Evolutionary conservation across 2,113 vertebrate genomes (phyloP), one percentile per base, ranked within the genome.

Genomic region (Chloropsis cyanopogon): DNA sequence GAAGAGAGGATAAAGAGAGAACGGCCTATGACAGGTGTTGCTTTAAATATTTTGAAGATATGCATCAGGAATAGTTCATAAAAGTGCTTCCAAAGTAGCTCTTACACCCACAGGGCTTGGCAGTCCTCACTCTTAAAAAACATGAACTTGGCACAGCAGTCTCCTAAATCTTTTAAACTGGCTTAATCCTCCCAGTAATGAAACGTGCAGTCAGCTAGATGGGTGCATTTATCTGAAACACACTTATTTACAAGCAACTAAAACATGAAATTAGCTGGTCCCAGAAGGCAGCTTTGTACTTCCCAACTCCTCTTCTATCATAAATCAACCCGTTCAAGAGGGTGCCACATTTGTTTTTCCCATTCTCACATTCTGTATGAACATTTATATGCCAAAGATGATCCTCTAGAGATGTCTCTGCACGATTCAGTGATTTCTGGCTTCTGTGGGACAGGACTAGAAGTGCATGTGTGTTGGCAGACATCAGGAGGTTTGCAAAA

Each of bases 251-350:
- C 90, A 64, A 88, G 90, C 86, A 97, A 88, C 63, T 92, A 96
- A 97, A 96, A 97, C 78, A 93, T 93, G 84, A 97, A 96, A 97
- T 97, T 95, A 97, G 61, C 76, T 91, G 68, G 41, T 96, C 89
- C 71, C 72, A 0, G 72, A 93, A 95, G 96, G 86, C 81, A 94
- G 78, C 42, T 96, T 89, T 90, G 88, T 87, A 49, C 82, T 96
- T 92, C 79, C 89, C 85, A 92, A 63, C 59, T 82, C 88, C 52
- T 91, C 72, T 85, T 56, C 65, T 91, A 64, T 78, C 95, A 94
- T 97, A 97, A 97, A 97, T 97, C 93, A 97, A 71, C 18, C 81
- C 54, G 46, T 95, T 95, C 90, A 95, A 95, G 61, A 88, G 87
- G 85, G 88, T 82, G 93, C 82, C 93, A 91, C 92, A 61, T 95